These are phyloP conservation scores for Pediacus dermestoides DNA, from an alignment of 2,888 invertebrate species.

Conservation along the genomic window DNA sequence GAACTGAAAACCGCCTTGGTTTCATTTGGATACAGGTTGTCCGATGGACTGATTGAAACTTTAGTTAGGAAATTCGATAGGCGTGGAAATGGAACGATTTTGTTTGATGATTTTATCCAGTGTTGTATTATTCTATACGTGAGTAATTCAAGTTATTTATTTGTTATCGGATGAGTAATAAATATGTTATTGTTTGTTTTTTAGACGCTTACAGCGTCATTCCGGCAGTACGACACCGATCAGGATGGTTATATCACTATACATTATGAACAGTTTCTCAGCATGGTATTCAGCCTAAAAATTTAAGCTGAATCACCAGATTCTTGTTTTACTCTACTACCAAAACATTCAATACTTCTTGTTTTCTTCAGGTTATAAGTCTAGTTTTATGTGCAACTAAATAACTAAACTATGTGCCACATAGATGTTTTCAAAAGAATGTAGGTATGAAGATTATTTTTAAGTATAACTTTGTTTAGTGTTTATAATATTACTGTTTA, in stretches of 20 bases:
- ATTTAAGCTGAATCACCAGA: too few relatives aligned
- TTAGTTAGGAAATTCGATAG: constrained; percentile 92
- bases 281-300: constrained; percentile 82
- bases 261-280: constrained; percentile 92
- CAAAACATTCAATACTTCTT: too few relatives aligned
- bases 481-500: too few relatives aligned
- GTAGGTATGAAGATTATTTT: too few relatives aligned
- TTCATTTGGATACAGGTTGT: constrained; percentile 85
- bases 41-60: constrained; percentile 74
- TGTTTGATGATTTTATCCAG: constrained; percentile 98
- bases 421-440: too few relatives aligned
- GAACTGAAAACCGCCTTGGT: constrained; percentile 89
- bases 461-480: too few relatives aligned
- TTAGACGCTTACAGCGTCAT: constrained; percentile 85
- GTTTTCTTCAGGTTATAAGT: too few relatives aligned
- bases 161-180: neutral
- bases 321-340: too few relatives aligned
- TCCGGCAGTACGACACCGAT: constrained; percentile 85
- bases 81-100: constrained; percentile 82
- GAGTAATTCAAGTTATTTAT: constrained; percentile 50
- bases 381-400: too few relatives aligned
- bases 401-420: too few relatives aligned
- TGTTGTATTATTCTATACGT: constrained; percentile 91
- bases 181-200: constrained; percentile 42
- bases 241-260: constrained; percentile 94